Evolutionary conservation across 2,113 vertebrate genomes (phyloP).

Genomic region (Gopherus flavomarginatus): DNA sequence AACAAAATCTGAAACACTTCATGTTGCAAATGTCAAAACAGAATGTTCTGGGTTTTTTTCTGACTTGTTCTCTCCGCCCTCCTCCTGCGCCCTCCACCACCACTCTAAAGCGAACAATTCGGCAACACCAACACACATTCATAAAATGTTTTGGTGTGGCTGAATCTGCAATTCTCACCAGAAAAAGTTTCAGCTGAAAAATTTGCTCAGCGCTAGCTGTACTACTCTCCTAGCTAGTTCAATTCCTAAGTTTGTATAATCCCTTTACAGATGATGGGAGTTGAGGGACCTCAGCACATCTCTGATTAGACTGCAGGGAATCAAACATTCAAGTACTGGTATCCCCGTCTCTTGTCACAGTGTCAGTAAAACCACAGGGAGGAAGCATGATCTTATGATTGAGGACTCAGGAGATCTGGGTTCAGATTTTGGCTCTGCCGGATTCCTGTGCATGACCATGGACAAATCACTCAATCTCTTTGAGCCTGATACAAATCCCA

Average conservation of each 20-base stretch:
- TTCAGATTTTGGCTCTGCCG: background rate
- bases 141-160: background rate
- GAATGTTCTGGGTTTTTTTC: background rate
- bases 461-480: background rate
- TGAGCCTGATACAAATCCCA: background rate
- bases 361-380: background rate
- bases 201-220: background rate
- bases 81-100: accelerated
- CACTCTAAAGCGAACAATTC: background rate
- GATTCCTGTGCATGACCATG: background rate
- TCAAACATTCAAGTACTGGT: background rate
- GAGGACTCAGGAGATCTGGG: background rate
- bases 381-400: background rate
- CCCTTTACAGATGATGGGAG: background rate
- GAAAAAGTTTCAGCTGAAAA: background rate
- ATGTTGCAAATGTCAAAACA: background rate
- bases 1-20: background rate
- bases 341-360: background rate
- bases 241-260: background rate
- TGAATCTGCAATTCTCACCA: background rate
- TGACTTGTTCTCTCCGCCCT: background rate
- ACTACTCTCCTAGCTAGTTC: background rate
- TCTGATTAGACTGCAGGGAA: background rate
- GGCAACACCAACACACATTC: background rate
- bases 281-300: background rate